Percentiles rank a stretch among this genome's conserved stretches.
Conservation (phyloP, 30 jellyfish, hydroid and myxozoan genomes). For the Hydra vulgaris region DNA sequence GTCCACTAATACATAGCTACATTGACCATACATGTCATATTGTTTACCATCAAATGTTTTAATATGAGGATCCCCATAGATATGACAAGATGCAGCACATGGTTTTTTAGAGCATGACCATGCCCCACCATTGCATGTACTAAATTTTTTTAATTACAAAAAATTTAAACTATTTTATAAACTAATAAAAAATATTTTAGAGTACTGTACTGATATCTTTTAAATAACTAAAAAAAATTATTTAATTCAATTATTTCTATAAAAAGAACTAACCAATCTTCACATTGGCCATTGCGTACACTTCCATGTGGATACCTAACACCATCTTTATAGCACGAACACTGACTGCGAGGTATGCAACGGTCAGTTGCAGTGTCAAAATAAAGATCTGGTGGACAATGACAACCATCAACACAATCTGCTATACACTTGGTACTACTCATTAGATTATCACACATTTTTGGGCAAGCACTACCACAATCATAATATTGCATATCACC, state of each 20-base stretch:
- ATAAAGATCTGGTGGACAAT: constrained; percentile 75
- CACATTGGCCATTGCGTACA: constrained; percentile 59
- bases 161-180: too few species aligned
- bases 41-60: constrained; percentile 90
- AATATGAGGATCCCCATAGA: constrained; percentile 90
- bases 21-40: constrained; percentile 85
- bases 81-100: constrained; percentile 87
- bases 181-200: too few species aligned
- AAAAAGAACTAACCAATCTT: constrained; percentile 71
- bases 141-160: constrained; percentile 9
- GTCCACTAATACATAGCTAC: constrained; percentile 83
- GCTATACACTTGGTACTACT: constrained; percentile 51
- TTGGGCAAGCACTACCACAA: constrained; percentile 99
- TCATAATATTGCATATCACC: constrained; percentile 59
- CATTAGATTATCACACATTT: constrained; percentile 64
- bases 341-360: constrained; percentile 63
- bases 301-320: constrained; percentile 64
- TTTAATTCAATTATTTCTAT: too few species aligned
- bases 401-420: constrained; percentile 93
- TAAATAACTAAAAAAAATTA: not conserved
- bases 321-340: constrained; percentile 81
- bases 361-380: constrained; percentile 37
- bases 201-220: too few species aligned
- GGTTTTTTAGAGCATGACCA: constrained; percentile 74
- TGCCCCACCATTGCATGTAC: constrained; percentile 79